Percentiles rank a stretch among this genome's conserved stretches.
These are phyloP conservation scores for Ecliptopera silaceata DNA, from an alignment of 2,888 invertebrate genomes.

Conservation along the genomic window DNA sequence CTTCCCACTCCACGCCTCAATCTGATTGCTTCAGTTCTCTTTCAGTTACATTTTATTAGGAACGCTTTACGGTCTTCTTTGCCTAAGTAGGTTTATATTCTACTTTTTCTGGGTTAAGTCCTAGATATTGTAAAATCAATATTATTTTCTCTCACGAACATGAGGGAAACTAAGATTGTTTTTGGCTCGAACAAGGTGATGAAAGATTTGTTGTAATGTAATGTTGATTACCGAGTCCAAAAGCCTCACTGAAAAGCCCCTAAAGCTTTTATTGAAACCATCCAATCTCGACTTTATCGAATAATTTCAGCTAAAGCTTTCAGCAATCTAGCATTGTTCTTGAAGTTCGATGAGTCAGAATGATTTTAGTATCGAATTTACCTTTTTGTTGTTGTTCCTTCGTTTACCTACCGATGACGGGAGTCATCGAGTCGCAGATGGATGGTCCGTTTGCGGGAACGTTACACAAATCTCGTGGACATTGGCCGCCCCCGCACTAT, in stretches of 20 bases:
- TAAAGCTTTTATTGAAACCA: constrained; percentile 20
- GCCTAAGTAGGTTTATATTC: background rate
- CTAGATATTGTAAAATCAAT: too few relatives aligned
- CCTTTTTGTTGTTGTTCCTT: constrained; percentile 42
- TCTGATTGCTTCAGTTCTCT: constrained; percentile 21
- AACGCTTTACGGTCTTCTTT: constrained; percentile 6
- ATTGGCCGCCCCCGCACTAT: constrained; percentile 69
- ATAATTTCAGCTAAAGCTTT: constrained; percentile 27
- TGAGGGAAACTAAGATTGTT: too few relatives aligned
- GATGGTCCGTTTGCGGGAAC: constrained; percentile 53
- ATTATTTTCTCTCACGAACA: background rate
- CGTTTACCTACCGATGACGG: constrained; percentile 40
- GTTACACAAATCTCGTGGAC: constrained; percentile 66
- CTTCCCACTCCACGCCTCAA: constrained; percentile 23
- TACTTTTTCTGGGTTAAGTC: too few relatives aligned
- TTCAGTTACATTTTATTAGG: constrained; percentile 22
- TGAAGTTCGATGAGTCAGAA: constrained; percentile 40
- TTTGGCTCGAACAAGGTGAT: background rate
- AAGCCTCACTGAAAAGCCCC: background rate
- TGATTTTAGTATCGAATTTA: constrained; percentile 30
- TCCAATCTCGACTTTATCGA: constrained; percentile 17
- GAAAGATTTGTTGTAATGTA: background rate
- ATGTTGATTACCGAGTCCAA: background rate
- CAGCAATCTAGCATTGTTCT: constrained; percentile 29
- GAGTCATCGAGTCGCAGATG: constrained; percentile 55